These are phyloP conservation scores for Tragelaphus imberbis DNA, from an alignment of 2,113 vertebrate genomes.

Conservation along the genomic window DNA sequence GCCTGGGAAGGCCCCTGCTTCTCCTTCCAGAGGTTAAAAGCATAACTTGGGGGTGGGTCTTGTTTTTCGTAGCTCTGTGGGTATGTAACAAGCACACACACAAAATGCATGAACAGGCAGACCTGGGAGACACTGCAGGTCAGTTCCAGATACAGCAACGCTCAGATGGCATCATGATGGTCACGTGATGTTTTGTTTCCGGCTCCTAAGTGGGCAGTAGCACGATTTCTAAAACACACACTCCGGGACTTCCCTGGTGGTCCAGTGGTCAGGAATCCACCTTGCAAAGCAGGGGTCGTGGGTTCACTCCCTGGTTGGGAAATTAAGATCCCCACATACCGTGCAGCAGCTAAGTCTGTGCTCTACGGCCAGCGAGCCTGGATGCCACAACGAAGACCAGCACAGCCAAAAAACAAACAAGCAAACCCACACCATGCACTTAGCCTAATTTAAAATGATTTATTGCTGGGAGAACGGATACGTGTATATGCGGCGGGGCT, in stretches of 20 bases:
- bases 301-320: background rate
- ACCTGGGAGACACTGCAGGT: background rate
- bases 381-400: background rate
- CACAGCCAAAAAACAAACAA: accelerated
- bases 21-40: background rate
- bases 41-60: accelerated
- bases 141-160: background rate
- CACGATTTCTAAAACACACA: background rate
- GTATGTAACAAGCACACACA: too few species aligned
- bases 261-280: background rate
- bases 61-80: background rate
- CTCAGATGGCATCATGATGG: accelerated
- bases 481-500: accelerated
- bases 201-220: background rate
- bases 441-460: accelerated
- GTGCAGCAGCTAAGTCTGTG: background rate
- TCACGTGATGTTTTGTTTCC: accelerated
- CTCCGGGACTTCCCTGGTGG: background rate
- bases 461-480: background rate
- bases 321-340: background rate
- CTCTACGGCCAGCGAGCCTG: background rate
- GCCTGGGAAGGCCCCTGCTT: background rate
- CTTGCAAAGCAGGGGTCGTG: accelerated
- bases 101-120: accelerated
- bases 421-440: accelerated